A percentile compares a stretch with the other conserved stretches of the same genome.
Conservation (phyloP, 1,140 invertebrate species). For the Drosophila trapezifrons region DNA sequence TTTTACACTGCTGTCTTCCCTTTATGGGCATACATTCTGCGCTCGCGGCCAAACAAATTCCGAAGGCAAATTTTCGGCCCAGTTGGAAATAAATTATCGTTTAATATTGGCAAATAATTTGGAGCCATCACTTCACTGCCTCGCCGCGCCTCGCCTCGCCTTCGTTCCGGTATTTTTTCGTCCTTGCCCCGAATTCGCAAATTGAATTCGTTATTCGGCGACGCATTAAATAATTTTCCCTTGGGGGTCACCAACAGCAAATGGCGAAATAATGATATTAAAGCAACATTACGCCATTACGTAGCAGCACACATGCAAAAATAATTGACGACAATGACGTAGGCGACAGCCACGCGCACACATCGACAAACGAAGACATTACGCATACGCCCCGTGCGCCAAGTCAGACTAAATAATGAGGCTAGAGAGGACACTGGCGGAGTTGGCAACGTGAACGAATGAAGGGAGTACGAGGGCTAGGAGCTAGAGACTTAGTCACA, state of each 20-base stretch:
- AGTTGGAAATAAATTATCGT: slow-evolving; percentile 79
- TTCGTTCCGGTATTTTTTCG: slow-evolving; percentile 18
- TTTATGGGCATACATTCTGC: slow-evolving; percentile 62
- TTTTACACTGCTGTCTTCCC: slow-evolving; percentile 55
- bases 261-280: slow-evolving; percentile 74
- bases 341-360: slow-evolving; percentile 17
- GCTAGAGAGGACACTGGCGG: slow-evolving; percentile 8
- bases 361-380: slow-evolving; percentile 38
- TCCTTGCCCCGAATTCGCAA: slow-evolving; percentile 39
- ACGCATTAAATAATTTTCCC: slow-evolving; percentile 50
- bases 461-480: background rate
- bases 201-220: slow-evolving; percentile 73
- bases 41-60: slow-evolving; percentile 72
- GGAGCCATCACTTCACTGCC: slow-evolving; percentile 38
- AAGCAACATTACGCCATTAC: slow-evolving; percentile 70
- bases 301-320: slow-evolving; percentile 49
- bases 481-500: background rate
- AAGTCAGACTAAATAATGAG: slow-evolving; percentile 50
- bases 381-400: slow-evolving; percentile 52
- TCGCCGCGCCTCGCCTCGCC: slow-evolving; percentile 5
- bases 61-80: slow-evolving; percentile 57
- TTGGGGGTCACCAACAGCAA: slow-evolving; percentile 38
- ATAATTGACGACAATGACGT: slow-evolving; percentile 53
- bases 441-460: slow-evolving; percentile 1
- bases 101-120: slow-evolving; percentile 80